A percentile compares a stretch with the other conserved stretches of the same genome.
These are phyloP conservation scores for Sarcophaga bullata DNA, from an alignment of 1,140 invertebrate genomes.

Conservation along the genomic window DNA sequence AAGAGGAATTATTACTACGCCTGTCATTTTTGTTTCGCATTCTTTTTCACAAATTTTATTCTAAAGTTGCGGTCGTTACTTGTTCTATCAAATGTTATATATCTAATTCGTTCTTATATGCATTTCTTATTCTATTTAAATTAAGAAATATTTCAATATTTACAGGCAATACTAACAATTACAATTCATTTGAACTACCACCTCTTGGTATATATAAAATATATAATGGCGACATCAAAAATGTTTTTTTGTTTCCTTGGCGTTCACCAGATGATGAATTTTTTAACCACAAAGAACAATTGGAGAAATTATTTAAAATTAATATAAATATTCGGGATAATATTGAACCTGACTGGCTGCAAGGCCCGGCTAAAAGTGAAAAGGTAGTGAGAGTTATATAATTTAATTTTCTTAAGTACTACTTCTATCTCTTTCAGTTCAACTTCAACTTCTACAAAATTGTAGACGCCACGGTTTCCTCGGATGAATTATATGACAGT, in stretches of 20 bases:
- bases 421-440: conserved; percentile 61
- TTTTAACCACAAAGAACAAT: neutral
- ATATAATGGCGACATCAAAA: conserved; percentile 40
- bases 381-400: neutral
- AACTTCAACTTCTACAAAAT: conserved; percentile 63
- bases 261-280: conserved; percentile 42
- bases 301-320: neutral
- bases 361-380: neutral
- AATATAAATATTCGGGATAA: neutral
- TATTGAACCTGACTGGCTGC: conserved; percentile 18
- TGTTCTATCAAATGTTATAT: too few species aligned
- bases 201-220: conserved; percentile 67
- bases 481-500: conserved; percentile 33
- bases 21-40: too few species aligned
- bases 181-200: conserved; percentile 71
- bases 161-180: neutral
- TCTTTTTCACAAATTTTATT: too few species aligned
- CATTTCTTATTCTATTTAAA: too few species aligned
- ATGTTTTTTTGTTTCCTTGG: conserved; percentile 53
- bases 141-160: neutral
- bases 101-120: too few species aligned
- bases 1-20: too few species aligned
- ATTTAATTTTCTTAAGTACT: conserved; percentile 23
- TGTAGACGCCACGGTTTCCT: conserved; percentile 65
- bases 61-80: too few species aligned